Evolutionary conservation across 2,797 vertebrate species (phyloP).

Genomic region (Acomys russatus): DNA sequence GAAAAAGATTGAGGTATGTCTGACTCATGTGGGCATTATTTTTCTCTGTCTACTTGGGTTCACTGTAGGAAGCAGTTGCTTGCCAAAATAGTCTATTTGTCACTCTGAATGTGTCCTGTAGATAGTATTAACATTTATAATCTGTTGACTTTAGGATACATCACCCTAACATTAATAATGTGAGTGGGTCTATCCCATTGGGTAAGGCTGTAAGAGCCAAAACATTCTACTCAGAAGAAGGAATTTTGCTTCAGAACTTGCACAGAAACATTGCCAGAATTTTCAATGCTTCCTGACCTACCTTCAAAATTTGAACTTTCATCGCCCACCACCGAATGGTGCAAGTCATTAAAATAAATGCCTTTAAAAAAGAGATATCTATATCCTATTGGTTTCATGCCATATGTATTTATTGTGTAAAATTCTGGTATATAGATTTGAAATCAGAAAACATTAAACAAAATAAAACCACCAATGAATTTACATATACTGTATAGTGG

Average conservation of each 20-base stretch:
- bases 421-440: neutral
- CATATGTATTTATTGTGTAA: neutral
- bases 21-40: neutral
- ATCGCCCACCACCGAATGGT: neutral
- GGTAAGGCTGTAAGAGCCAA: neutral
- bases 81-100: neutral
- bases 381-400: neutral
- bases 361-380: neutral
- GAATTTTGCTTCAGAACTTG: neutral
- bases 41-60: neutral
- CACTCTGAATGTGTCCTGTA: neutral
- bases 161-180: neutral
- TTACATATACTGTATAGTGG: conserved; percentile 7
- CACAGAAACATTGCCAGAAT: neutral
- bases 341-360: conserved; percentile 35
- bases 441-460: neutral
- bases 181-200: neutral
- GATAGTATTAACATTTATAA: neutral
- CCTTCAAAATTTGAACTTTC: neutral
- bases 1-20: neutral
- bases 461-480: neutral
- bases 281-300: neutral
- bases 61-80: neutral
- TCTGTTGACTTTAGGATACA: neutral
- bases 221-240: neutral